Evolutionary conservation across 1,140 invertebrate genomes (phyloP), one percentile per base, ranked within the genome.

Genomic region (Halotydeus destructor): DNA sequence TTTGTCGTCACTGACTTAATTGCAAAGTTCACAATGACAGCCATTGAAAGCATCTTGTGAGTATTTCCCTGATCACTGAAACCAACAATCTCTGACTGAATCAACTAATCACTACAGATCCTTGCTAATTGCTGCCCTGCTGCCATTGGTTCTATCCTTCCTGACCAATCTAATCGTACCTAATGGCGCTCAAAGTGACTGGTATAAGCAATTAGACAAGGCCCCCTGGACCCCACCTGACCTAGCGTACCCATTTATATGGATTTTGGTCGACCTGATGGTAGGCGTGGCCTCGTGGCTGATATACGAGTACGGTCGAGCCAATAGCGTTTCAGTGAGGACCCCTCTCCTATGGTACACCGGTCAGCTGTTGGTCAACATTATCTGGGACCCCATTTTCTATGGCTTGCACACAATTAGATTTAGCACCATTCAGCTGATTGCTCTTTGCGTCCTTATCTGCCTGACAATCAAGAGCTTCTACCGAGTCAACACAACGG

Each of bases 271-370:
- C 1, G 86, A 86, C 55, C 69, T 69, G 37, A 63, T 71, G 21
- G 82, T 86, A 70, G 83, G 83, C 9, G 83, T 80, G 57, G 77
- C 79, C 14, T 83, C 80, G 0, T 85, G 84, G 52, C 53, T 85
- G 28, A 75, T 86, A 0, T 81, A 69, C 60, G 68, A 69, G 44
- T 75, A 81, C 50, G 75, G 75, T 14, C 72, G 69, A 34, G 76
- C 76, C 25, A 70, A 72, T 48, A 58, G 67, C 47, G 70, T 69
- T 62, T 55, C 58, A 44, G 72, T 70, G 3, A 61, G 60, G 24
- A 18, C 76, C 3, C 76, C 81, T 1, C 54, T 88, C 16, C 62
- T 71, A 0, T 54, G 77, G 19, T 86, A 81, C 50, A 77, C 71
- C 5, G 58, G 67, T 1, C 80, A 84, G 55, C 59, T 88, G 35